phyloP scores from a whole-genome alignment of 2,797 vertebrate species.

The Lophius americanus region DNA sequence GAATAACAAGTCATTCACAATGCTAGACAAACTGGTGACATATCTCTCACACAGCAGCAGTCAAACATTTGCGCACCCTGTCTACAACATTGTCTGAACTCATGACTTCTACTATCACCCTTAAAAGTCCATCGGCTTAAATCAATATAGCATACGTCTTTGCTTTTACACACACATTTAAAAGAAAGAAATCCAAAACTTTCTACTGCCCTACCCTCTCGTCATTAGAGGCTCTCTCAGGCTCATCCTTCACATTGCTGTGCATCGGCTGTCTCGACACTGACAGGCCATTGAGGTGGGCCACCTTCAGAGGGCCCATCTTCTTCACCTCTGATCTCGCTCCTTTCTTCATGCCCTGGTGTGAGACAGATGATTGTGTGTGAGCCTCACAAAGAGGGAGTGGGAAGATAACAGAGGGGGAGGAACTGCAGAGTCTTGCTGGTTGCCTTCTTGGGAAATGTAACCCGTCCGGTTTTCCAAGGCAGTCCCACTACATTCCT shows the following conservation, averaged over 20 bases:
- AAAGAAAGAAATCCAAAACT: background rate
- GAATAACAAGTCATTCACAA: background rate
- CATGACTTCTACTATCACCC: no score
- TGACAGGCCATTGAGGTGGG: conserved; percentile 91
- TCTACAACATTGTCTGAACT: no score
- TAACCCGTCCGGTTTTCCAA: conserved; percentile 51
- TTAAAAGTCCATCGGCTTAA: background rate
- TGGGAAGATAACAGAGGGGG: background rate
- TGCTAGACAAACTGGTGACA: background rate
- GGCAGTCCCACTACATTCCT: conserved; percentile 51
- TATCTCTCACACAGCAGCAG: no score
- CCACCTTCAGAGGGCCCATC: conserved; percentile 91
- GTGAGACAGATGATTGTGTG: conserved; percentile 8
- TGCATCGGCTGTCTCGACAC: conserved; percentile 87
- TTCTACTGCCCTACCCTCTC: conserved; percentile 85
- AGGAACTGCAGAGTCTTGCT: conserved; percentile 19
- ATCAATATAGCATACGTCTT: background rate
- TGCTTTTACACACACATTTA: background rate
- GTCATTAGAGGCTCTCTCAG: conserved; percentile 89
- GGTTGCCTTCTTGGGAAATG: conserved; percentile 45
- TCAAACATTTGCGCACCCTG: no score
- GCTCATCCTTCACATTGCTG: conserved; percentile 87
- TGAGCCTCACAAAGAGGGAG: background rate
- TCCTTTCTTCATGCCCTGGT: conserved; percentile 93
- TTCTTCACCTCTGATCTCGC: conserved; percentile 89